Conservation (phyloP, 2,113 vertebrate species). For the Acinonyx jubatus region DNA sequence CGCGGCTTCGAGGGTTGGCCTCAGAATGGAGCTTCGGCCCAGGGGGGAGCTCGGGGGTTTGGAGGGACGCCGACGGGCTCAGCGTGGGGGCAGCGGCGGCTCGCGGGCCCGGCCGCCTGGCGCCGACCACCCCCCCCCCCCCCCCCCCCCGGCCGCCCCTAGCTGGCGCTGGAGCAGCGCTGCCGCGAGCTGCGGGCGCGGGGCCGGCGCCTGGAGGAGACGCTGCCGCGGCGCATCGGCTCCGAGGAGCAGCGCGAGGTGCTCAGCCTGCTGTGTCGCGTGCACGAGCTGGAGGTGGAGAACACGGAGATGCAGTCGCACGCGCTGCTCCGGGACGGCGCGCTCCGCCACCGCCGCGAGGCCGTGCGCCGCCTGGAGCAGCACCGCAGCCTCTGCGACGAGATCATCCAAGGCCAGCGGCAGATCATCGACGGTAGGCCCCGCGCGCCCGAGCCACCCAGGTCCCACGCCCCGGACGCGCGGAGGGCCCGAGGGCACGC, state of each 20-base stretch:
- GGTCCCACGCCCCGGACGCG: too few relatives aligned
- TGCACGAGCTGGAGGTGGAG: constrained; percentile 92
- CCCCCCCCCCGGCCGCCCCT: fast-evolving
- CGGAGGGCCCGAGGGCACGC: fast-evolving
- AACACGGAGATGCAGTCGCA: constrained; percentile 89
- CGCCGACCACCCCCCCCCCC: neutral
- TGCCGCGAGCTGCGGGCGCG: constrained; percentile 86
- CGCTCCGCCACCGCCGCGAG: constrained; percentile 88
- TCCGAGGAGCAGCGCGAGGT: constrained; percentile 91
- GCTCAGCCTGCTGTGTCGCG: constrained; percentile 90
- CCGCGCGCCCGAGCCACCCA: fast-evolving
- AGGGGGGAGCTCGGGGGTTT: fast-evolving
- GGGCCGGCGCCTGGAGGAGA: constrained; percentile 87
- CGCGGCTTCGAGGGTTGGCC: neutral
- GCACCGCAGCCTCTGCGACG: constrained; percentile 90
- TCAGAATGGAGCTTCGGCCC: neutral
- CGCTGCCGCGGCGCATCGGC: constrained; percentile 86
- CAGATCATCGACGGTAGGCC: constrained; percentile 90
- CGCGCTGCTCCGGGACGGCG: constrained; percentile 89
- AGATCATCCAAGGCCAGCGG: constrained; percentile 93
- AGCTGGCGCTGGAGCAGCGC: constrained; percentile 86
- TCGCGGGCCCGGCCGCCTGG: fast-evolving
- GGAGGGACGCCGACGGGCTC: fast-evolving
- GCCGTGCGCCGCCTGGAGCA: constrained; percentile 88
- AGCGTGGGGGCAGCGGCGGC: fast-evolving